These are phyloP conservation scores for Anoplophora glabripennis DNA, from an alignment of 1,140 invertebrate species.

Conservation along the genomic window DNA sequence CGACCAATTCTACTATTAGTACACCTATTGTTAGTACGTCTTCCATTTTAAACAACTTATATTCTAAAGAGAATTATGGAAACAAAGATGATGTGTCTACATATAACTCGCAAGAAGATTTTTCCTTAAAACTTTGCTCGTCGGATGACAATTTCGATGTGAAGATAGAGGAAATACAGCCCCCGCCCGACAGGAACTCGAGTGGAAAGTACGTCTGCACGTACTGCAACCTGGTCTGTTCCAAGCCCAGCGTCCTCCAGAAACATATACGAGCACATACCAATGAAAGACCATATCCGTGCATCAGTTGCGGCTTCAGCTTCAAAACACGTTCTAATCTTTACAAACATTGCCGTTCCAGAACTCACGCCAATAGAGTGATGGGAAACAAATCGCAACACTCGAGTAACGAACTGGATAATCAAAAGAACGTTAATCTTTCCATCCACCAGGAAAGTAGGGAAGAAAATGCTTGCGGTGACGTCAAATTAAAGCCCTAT, in stretches of 20 bases:
- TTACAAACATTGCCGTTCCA: slow-evolving; percentile 82
- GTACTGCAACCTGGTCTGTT: slow-evolving; percentile 83
- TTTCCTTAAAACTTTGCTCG: not conserved
- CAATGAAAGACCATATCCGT: slow-evolving; percentile 90
- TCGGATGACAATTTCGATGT: slow-evolving; percentile 13
- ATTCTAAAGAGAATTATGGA: slow-evolving; percentile 24
- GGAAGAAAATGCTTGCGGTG: slow-evolving; percentile 66
- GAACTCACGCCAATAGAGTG: slow-evolving; percentile 67
- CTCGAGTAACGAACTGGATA: slow-evolving; percentile 16
- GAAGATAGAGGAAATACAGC: slow-evolving; percentile 23
- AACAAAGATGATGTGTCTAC: slow-evolving; percentile 3
- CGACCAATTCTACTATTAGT: slow-evolving; percentile 24
- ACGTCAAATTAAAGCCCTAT: slow-evolving; percentile 38
- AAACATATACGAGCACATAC: slow-evolving; percentile 91
- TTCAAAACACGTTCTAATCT: slow-evolving; percentile 94
- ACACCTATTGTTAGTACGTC: slow-evolving; percentile 26
- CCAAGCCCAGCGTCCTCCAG: slow-evolving; percentile 90
- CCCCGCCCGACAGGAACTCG: slow-evolving; percentile 27
- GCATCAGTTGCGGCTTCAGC: slow-evolving; percentile 82
- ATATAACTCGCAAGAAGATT: not conserved
- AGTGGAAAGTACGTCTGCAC: slow-evolving; percentile 73
- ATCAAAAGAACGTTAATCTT: slow-evolving; percentile 18
- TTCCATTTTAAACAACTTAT: slow-evolving; percentile 38
- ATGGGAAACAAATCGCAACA: slow-evolving; percentile 44
- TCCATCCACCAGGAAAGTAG: slow-evolving; percentile 55